Evolutionary conservation across 1,140 invertebrate genomes (phyloP), one percentile per base, ranked within the genome.

Genomic region (Mizuhopecten yessoensis): DNA sequence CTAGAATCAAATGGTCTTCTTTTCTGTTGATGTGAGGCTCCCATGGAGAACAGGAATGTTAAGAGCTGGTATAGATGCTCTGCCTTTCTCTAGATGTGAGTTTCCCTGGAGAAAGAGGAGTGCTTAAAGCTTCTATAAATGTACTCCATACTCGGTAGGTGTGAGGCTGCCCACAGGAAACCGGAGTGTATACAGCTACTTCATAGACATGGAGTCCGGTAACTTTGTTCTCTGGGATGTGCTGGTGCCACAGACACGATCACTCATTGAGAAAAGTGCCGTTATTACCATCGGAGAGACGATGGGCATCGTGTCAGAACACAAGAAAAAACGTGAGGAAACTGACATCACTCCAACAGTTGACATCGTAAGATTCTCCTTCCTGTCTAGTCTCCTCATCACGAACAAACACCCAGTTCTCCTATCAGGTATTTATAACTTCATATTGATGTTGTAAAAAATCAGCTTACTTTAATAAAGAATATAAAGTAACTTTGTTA

Each of bases 171-270:
- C 96, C 34, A 94, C 96, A 34, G 96, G 96, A 36, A 96, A 95
- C 90, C 94, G 94, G 49, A 96, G 93, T 57, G 96, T 97, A 34
- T 97, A 95, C 92, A 95, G 95, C 86, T 97, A 96, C 92, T 96
- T 97, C 92, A 94, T 97, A 23, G 96, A 97, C 92, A 94, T 96
- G 94, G 95, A 96, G 88, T 94, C 94, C 15, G 96, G 96, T 87
- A 94, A 94, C 91, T 97, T 96, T 95, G 92, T 95, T 7, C 94
- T 95, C 11, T 97, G 96, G 96, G 96, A 96, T 92, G 94, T 92
- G 3, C 94, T 97, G 29, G 95, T 97, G 20, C 96, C 96, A 13
- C 94, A 94, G 57, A 96, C 96, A 0, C 95, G 95, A 75, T 96
- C 95, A 1, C 94, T 96, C 34, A 96, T 96, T 90, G 96, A 96